Evolutionary conservation across 2,797 vertebrate genomes (phyloP), one percentile per base, ranked within the genome.

Genomic region (Scomberomorus guttatus): DNA sequence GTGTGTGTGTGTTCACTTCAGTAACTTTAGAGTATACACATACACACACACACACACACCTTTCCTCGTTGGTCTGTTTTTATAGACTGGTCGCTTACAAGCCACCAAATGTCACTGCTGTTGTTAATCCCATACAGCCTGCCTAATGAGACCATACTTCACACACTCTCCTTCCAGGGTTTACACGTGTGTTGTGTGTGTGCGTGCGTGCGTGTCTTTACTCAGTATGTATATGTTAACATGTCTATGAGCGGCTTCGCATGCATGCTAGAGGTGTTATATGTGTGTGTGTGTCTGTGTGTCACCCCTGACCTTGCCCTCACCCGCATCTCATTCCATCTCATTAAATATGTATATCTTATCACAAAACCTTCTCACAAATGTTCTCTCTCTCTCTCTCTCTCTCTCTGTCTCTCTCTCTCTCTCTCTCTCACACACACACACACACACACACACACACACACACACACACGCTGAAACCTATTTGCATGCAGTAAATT

Each of bases 291-390:
- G 79, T 71, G 55, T 50, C 24, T 75, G 67, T 75, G 75, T 75
- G 60, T 88, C 90, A 91, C 87, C 90, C 83, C 87, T 90, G 81
- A 89, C 92, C 88, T 92, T 90, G 90, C 67, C 90, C 87, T 92
- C 87, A 87, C 89, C 92, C 87, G 92, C 96, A 95, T 95, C 96
- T 97, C 96, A 97, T 97, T 97, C 95, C 93, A 95, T 96, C 97
- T 99, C 97, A 99, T 99, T 99, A 99, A 99, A 99, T 97, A 99
- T 99, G 98, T 97, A 99, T 98, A 98, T 98, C 97, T 98, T 98
- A 99, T 98, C 97, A 97, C 96, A 95, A 90, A 95, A 93, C 96
- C 42, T 13, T 27, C 56, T 81, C 77, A 62, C 79, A 81, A 72
- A 73, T 7, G 34, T 73, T 17, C 32, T 24, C 44, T 50, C 68